phyloP scores from a whole-genome alignment of 2,797 vertebrate genomes.

The Okamejei kenojei region DNA sequence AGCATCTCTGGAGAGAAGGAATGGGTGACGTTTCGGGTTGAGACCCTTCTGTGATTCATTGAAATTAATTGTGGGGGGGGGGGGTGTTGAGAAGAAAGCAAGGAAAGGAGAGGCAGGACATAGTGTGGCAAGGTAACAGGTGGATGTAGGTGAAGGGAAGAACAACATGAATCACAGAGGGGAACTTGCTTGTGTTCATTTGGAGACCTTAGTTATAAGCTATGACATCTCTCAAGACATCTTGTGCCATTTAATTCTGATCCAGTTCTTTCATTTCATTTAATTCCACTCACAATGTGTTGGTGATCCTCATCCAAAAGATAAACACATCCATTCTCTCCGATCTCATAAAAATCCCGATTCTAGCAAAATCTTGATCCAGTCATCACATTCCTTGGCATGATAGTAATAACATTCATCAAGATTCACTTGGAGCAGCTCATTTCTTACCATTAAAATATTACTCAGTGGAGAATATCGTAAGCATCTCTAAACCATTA shows the following conservation, averaged over 20 bases:
- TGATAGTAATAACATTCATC: background rate
- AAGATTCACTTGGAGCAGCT: background rate
- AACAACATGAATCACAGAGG: too few relatives aligned
- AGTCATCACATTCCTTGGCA: slow-evolving; percentile 22
- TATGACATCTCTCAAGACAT: background rate
- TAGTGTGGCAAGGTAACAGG: too few relatives aligned
- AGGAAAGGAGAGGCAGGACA: too few relatives aligned
- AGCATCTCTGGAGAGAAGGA: too few relatives aligned
- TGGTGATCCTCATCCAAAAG: background rate
- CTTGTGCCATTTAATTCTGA: background rate
- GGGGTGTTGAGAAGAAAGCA: too few relatives aligned
- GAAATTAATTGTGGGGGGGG: too few relatives aligned
- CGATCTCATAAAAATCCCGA: background rate
- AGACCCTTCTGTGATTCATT: too few relatives aligned
- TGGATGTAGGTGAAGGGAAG: too few relatives aligned
- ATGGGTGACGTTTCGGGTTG: too few relatives aligned
- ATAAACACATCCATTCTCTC: background rate
- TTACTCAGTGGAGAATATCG: background rate
- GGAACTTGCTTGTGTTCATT: background rate
- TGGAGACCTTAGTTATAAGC: background rate
- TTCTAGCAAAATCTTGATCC: background rate
- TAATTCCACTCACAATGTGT: background rate
- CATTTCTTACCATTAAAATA: background rate
- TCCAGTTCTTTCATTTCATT: background rate
- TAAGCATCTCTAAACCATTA: background rate